Evolutionary conservation across 2,113 vertebrate genomes (phyloP), one percentile per base, ranked within the genome.

Genomic region (Rhagologus leucostigma): DNA sequence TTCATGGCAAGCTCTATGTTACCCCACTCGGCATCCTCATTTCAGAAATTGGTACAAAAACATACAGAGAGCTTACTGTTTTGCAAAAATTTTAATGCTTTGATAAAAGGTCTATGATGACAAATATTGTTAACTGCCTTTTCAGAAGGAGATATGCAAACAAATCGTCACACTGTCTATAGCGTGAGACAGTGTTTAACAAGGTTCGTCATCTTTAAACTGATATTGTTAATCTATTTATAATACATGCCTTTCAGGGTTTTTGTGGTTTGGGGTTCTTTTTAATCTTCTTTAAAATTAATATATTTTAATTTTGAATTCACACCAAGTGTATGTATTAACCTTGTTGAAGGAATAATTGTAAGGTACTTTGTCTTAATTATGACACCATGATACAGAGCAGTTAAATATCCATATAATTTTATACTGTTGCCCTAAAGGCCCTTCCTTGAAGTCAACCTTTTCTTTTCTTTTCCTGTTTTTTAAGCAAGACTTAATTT

Each of bases 321-420:
- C 68, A 79, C 16, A 47, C 10, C 79, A 57, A 44, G n/a, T 82
- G 49, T 81, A 52, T 78, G 23, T 24, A 60, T 96, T 95, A 97
- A 86, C 55, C 63, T 47, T 69, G 75, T 84, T 88, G 47, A 77
- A 95, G 21, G 56, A 94, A 89, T 94, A 97, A 95, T 91, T 96
- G 50, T 87, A 86, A 90, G 84, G 85, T 91, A 88, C 60, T 97
- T 93, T 91, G 60, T 89, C 92, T 93, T 89, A 94, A 95, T 90
- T 96, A 96, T 42, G 75, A 24, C 56, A 93, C 57, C 74, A 71
- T 14, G 69, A 97, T 87, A 95, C 18, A 62, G 64, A 75, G 69
- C n/a, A 86, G 69, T 90, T 96, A 95, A 97, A 84, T 94, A 96
- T 60, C 95, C 94, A 81, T 88, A 92, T 89, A 95, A 95, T 94